Percentiles rank a stretch among this genome's conserved stretches.
phyloP scores from a whole-genome alignment of 1,140 invertebrate genomes.

The Mactra quadrangularis region DNA sequence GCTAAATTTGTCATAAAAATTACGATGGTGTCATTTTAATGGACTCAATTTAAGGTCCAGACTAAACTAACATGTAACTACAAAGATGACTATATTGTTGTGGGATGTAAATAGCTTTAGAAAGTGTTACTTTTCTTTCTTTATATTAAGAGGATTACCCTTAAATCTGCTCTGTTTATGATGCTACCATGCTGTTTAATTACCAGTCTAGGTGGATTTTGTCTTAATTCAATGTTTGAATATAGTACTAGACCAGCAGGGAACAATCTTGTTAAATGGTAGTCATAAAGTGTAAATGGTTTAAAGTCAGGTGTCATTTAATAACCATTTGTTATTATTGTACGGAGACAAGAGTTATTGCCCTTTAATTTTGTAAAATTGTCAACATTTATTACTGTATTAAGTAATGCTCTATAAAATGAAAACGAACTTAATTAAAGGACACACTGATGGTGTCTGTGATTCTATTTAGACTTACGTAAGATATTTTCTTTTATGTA shows the following conservation, averaged over 20 bases:
- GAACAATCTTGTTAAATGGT: conserved; percentile 30
- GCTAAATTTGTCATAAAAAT: conserved; percentile 20
- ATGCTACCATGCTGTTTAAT: conserved; percentile 23
- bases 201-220: conserved; percentile 33
- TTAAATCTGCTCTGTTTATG: conserved; percentile 3
- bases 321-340: conserved; percentile 19
- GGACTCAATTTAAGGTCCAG: conserved; percentile 24
- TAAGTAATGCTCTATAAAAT: too few species aligned
- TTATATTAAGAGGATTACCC: conserved; percentile 15
- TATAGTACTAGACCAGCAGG: conserved; percentile 9
- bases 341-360: conserved; percentile 25
- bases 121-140: conserved; percentile 20
- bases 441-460: too few species aligned
- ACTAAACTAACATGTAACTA: conserved; percentile 18
- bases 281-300: conserved; percentile 36
- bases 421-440: too few species aligned
- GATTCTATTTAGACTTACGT: too few species aligned
- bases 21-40: neutral
- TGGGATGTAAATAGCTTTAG: conserved; percentile 2
- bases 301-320: conserved; percentile 19
- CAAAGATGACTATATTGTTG: neutral
- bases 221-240: conserved; percentile 31
- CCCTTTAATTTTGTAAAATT: conserved; percentile 9
- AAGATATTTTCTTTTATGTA: too few species aligned
- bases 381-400: too few species aligned